Base-by-base conservation (phyloP, 2,888 invertebrate genomes). In the Loripinus fragilis region DNA sequence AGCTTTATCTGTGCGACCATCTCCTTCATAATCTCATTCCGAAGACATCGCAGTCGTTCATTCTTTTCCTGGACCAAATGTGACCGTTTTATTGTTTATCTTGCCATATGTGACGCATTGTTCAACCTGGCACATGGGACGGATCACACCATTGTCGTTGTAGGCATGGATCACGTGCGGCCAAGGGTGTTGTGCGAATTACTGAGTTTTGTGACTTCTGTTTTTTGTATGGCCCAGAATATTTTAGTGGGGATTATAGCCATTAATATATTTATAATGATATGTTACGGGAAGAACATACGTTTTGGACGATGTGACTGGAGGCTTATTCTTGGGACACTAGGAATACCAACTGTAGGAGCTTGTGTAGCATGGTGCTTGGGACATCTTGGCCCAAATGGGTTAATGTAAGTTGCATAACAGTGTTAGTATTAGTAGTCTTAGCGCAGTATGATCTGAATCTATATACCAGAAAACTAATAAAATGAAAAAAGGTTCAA, bases 51-150 rank as follows among this genome's bases (percentile, higher is more conserved):
- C 28, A 10, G 25, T 20, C 10, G 30, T 60, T 33, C 33, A 1
- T 60, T 60, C 33, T 60, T 33, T 60, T 60, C 60, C 3, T 60
- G 60, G 60, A 60, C 60, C 17, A 60, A 60, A 60, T 60, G 60
- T 33, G 60, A 60, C 33, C 30, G 60, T 3, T 33, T 60, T 20
- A 33, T 60, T 52, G 48, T 52, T 25, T 52, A 52, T 52, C 25
- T 52, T 52, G 60, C 60, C 12, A 20, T 60, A 33, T 60, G 60
- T 33, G 60, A 60, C 33, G 60, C 33, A 20, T 23, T 33, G 17
- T 60, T 60, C 23, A 60, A 33, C n/a, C 17, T 60, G 3, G 17
- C 60, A 33, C 30, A 33, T 33, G 17, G 17, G 3, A 12, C 33
- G 30, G 60, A 60, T 33, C 30, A 60, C 33, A 5, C 33, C 10